These are phyloP conservation scores for Helogale parvula DNA, from an alignment of 2,113 vertebrate genomes.

Conservation along the genomic window DNA sequence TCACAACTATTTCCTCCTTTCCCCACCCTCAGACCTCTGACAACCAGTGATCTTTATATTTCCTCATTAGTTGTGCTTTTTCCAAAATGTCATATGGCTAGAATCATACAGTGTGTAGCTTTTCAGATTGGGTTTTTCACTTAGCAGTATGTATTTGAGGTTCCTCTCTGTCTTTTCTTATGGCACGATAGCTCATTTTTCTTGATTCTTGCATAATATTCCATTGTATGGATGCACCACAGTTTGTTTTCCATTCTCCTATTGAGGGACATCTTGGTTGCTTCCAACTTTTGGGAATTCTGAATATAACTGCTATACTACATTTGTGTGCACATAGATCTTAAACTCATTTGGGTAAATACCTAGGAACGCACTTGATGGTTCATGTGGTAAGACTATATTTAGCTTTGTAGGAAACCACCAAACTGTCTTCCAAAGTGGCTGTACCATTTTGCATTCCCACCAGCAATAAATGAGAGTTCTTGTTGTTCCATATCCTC, in stretches of 20 bases:
- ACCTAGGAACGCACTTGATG: neutral
- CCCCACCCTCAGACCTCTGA: neutral
- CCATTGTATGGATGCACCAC: neutral
- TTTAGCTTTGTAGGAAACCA: constrained; percentile 9
- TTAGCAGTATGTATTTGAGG: neutral
- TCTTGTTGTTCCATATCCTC: neutral
- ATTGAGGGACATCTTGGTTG: neutral
- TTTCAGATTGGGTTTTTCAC: neutral
- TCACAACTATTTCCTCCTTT: neutral
- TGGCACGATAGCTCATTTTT: neutral
- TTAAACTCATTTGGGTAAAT: constrained; percentile 1
- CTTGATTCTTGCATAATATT: neutral
- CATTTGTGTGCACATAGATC: neutral
- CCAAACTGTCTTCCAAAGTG: neutral
- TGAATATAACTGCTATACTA: neutral
- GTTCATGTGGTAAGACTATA: neutral
- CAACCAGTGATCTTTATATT: neutral
- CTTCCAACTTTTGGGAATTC: neutral
- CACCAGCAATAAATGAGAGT: neutral
- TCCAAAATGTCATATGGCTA: neutral
- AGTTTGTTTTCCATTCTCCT: neutral
- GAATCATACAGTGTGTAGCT: neutral
- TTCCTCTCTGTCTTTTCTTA: neutral
- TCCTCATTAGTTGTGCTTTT: neutral
- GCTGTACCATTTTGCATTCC: neutral